Conservation (phyloP, 2,797 vertebrate species). For the Enteromius paludinosus region DNA sequence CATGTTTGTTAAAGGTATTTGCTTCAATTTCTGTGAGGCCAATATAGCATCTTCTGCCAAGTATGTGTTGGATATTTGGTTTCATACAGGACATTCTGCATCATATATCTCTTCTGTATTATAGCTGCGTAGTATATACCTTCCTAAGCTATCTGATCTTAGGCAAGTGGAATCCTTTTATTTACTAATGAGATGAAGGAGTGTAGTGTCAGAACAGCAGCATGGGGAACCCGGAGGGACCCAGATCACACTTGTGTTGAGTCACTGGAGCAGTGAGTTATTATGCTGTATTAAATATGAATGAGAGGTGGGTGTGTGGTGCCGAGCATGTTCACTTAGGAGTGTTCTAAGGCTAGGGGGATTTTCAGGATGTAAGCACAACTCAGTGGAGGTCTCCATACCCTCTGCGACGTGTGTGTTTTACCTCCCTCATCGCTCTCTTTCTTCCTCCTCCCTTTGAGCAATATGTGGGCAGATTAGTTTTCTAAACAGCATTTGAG, state of each 20-base stretch:
- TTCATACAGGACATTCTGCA: background rate
- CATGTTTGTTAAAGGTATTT: conserved; percentile 92
- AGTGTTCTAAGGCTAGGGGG: conserved; percentile 29
- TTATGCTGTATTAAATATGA: conserved; percentile 78
- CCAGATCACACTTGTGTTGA: conserved; percentile 67
- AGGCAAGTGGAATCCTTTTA: conserved; percentile 45
- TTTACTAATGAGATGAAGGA: conserved; percentile 66
- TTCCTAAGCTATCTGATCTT: conserved; percentile 26
- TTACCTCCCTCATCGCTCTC: conserved; percentile 14
- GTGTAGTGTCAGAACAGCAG: conserved; percentile 64
- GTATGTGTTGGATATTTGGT: background rate
- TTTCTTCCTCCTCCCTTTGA: conserved; percentile 3
- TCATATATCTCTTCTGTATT: conserved; percentile 12
- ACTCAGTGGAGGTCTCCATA: conserved; percentile 15
- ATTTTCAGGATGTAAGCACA: conserved; percentile 47
- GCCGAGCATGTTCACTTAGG: conserved; percentile 58
- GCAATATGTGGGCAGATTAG: background rate
- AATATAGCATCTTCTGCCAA: background rate
- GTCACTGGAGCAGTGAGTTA: conserved; percentile 70
- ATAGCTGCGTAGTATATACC: conserved; percentile 11
- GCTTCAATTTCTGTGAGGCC: background rate
- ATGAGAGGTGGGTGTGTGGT: conserved; percentile 73
- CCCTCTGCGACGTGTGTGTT: conserved; percentile 23
- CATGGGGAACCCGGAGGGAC: conserved; percentile 53
- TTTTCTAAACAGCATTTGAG: background rate